Base-by-base conservation (phyloP, 1,140 invertebrate genomes). In the Ips nitidus region DNA sequence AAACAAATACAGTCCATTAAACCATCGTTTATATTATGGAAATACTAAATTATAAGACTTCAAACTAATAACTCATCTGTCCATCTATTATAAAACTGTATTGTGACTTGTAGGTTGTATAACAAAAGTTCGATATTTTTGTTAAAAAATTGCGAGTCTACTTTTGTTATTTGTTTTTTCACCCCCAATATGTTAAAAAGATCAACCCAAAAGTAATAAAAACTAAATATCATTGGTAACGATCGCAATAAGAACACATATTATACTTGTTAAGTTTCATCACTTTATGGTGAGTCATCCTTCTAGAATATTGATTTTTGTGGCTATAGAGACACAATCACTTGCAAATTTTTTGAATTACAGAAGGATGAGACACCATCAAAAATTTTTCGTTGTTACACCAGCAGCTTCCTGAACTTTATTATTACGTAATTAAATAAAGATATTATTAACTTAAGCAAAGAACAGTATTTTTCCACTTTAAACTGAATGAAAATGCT, bases 251-350 rank as follows among this genome's bases (percentile, higher is more conserved):
- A 61, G 50, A 52, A 43, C 41, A 72, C 52, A 67, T 66, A 66
- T 67, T 57, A 41, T 40, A 59, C 8, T 59, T 59, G 38, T 41
- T 41, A 7, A 41, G 57, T 59, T 59, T 39, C 37, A 36, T 37
- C 6, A 59, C 8, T 56, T 56, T 50, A 22, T 22, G 22, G 22
- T 22, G 22, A 22, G 22, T 22, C 22, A 22, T 22, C 22, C 22
- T 22, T 22, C 22, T 22, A 22, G 22, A 22, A 22, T 22, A 22
- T 22, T 22, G 22, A 22, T 22, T 22, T 22, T 22, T 22, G 45
- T 47, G n/a, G 45, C 66, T 70, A 52, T 4, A 73, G 74, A 77
- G 76, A 64, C 76, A 77, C 76, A 77, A 77, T 77, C 76, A 76
- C 74, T 75, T 73, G 67, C 66, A 66, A 67, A 67, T 47, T 4